Percentiles rank a stretch among this genome's conserved stretches.
These are phyloP conservation scores for Apodemia zela DNA, from an alignment of 2,888 invertebrate genomes.

Conservation along the genomic window DNA sequence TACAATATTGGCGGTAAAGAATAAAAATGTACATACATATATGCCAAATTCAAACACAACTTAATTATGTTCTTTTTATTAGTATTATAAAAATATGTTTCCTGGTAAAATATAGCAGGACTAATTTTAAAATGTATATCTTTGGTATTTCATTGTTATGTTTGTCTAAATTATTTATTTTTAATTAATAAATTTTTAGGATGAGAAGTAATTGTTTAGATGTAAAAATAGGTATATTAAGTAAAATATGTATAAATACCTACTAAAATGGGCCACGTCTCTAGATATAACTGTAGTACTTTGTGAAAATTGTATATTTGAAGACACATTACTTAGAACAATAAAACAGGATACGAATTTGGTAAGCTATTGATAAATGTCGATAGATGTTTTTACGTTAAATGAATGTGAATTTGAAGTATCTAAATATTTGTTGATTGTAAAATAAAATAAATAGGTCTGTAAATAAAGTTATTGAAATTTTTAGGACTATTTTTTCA, in stretches of 20 bases:
- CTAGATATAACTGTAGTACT: not conserved
- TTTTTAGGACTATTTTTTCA: slow-evolving; percentile 44
- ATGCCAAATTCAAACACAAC: too few relatives aligned
- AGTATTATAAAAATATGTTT: too few relatives aligned
- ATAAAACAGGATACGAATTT: slow-evolving; percentile 47
- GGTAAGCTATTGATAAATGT: slow-evolving; percentile 57
- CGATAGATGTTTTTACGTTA: slow-evolving; percentile 72
- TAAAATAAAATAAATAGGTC: slow-evolving; percentile 77
- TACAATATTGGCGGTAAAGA: too few relatives aligned
- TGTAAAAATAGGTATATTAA: slow-evolving; percentile 30
- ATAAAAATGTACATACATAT: too few relatives aligned
- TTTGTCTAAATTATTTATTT: slow-evolving; percentile 10
- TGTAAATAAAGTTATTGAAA: slow-evolving; percentile 78
- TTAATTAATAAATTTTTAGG: slow-evolving; percentile 19
- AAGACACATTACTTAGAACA: slow-evolving; percentile 34
- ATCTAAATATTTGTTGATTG: slow-evolving; percentile 75
- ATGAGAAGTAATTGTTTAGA: slow-evolving; percentile 18
- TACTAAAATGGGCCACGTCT: slow-evolving; percentile 10
- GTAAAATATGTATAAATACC: slow-evolving; percentile 34
- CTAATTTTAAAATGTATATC: not conserved
- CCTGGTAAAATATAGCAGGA: not conserved
- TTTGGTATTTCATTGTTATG: slow-evolving; percentile 3
- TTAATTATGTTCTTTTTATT: too few relatives aligned
- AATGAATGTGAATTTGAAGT: slow-evolving; percentile 73
- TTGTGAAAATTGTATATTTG: slow-evolving; percentile 15